These are phyloP conservation scores for Casuarius casuarius DNA, from an alignment of 2,113 vertebrate genomes.

Conservation along the genomic window DNA sequence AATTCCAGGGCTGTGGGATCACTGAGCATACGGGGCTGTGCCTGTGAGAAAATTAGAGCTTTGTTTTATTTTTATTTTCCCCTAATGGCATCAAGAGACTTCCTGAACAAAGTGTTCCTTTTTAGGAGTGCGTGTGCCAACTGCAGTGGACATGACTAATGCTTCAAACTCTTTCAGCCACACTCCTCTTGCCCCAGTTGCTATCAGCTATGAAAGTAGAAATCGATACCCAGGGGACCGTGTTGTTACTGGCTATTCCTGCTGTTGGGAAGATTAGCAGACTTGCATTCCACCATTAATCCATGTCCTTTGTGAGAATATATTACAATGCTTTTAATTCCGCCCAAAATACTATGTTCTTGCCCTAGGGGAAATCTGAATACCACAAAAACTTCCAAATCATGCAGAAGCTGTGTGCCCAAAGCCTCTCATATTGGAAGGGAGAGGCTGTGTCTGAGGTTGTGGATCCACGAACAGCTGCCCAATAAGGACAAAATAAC, in stretches of 20 bases:
- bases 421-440: neutral
- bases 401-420: neutral
- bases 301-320: neutral
- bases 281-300: neutral
- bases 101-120: neutral
- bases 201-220: neutral
- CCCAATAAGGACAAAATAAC: neutral
- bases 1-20: neutral
- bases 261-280: neutral
- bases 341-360: rapidly evolving
- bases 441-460: neutral
- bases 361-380: neutral
- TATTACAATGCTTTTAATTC: neutral
- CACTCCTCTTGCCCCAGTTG: neutral
- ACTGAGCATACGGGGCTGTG: rapidly evolving
- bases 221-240: neutral
- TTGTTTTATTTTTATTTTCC: neutral
- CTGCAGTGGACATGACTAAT: neutral
- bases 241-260: neutral
- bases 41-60: neutral
- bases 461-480: neutral
- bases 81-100: neutral
- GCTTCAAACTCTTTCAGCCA: neutral
- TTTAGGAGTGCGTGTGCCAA: neutral
- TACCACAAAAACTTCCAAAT: neutral